A percentile compares a stretch with the other conserved stretches of the same genome.
phyloP scores from a whole-genome alignment of 2,888 invertebrate genomes.

The Odontomyia ornata region DNA sequence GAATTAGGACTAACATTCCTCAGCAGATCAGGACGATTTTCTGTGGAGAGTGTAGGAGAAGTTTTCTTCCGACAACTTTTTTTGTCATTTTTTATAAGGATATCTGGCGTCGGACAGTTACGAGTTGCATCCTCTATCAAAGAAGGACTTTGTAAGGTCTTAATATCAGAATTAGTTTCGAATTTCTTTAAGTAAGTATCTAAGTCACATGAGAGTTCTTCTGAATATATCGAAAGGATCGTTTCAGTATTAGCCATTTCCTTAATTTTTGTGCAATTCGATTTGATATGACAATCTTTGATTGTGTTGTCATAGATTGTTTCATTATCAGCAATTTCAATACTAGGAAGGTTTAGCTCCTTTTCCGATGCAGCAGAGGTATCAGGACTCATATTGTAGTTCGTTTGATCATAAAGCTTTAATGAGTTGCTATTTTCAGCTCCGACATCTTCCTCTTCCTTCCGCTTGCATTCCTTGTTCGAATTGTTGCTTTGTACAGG shows the following conservation, averaged over 20 bases:
- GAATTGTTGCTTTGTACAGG: slow-evolving; percentile 61
- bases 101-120: slow-evolving; percentile 58
- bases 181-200: slow-evolving; percentile 52
- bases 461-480: slow-evolving; percentile 55
- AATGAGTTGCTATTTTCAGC: slow-evolving; percentile 52
- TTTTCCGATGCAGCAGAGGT: slow-evolving; percentile 40
- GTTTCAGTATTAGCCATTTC: background rate
- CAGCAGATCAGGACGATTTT: slow-evolving; percentile 58
- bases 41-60: slow-evolving; percentile 39
- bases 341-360: slow-evolving; percentile 45
- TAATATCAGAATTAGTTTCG: slow-evolving; percentile 47
- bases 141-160: slow-evolving; percentile 29
- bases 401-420: slow-evolving; percentile 44
- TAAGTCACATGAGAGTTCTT: slow-evolving; percentile 51
- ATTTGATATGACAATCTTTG: background rate
- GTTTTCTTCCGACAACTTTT: slow-evolving; percentile 28
- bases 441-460: slow-evolving; percentile 55
- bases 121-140: slow-evolving; percentile 43
- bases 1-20: slow-evolving; percentile 56
- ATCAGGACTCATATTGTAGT: slow-evolving; percentile 44
- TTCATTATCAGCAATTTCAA: slow-evolving; percentile 26
- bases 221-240: background rate
- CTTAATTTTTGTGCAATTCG: background rate
- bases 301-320: background rate
- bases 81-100: slow-evolving; percentile 57